These are phyloP conservation scores for Chloroceryle inda DNA, from an alignment of 2,797 vertebrate genomes.

Conservation along the genomic window DNA sequence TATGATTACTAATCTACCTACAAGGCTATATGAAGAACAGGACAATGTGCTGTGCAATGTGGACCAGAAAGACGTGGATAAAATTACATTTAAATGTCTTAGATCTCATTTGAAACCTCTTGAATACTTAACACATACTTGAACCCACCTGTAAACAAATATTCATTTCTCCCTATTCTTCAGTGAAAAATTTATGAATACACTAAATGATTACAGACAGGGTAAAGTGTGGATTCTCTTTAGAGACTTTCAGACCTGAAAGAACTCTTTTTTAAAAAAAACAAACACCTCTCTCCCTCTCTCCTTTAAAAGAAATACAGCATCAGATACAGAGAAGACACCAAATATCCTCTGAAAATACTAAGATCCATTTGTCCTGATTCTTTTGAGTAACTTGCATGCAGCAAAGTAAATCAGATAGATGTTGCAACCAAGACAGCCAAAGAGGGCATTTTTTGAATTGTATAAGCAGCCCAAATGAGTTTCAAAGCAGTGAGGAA, in stretches of 20 bases:
- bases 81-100: neutral
- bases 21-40: neutral
- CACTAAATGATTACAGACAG: neutral
- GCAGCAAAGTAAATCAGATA: slow-evolving; percentile 41
- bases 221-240: neutral
- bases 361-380: neutral
- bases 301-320: neutral
- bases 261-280: neutral
- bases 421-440: slow-evolving; percentile 16
- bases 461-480: slow-evolving; percentile 6
- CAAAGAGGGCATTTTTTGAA: slow-evolving; percentile 27
- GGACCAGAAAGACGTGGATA: neutral
- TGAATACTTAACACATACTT: slow-evolving; percentile 17
- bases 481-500: slow-evolving; percentile 48
- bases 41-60: neutral
- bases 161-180: slow-evolving; percentile 37
- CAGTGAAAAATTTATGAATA: neutral
- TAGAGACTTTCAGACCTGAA: neutral
- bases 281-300: neutral
- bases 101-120: slow-evolving; percentile 5
- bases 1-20: neutral
- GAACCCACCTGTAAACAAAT: slow-evolving; percentile 1
- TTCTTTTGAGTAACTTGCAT: slow-evolving; percentile 52
- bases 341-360: slow-evolving; percentile 19
- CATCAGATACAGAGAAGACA: neutral